Evolutionary conservation across 1,140 invertebrate species (phyloP), one percentile per base, ranked within the genome.

Genomic region (Ceratosolen solmsi): DNA sequence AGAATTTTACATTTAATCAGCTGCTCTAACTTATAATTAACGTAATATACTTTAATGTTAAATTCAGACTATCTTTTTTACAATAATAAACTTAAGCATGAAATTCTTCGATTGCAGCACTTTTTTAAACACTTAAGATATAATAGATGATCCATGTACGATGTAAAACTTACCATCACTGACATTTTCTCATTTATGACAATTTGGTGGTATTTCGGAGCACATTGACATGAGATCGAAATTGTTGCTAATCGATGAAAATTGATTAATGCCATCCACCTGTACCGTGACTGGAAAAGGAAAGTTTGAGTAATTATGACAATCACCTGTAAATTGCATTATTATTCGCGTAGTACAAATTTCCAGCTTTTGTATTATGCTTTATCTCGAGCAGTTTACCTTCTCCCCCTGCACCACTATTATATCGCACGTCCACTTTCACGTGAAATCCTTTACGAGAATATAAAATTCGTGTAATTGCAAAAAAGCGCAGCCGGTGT

Each of bases 181-280:
- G n/a, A n/a, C n/a, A n/a, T n/a, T n/a, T n/a, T n/a, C n/a, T n/a
- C n/a, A n/a, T n/a, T n/a, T n/a, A n/a, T n/a, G n/a, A n/a, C n/a
- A 36, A 65, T 54, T 20, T 4, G 51, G 51, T 54, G 9, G 11
- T 8, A 22, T 68, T 38, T 68, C 30, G n/a, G 11, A 68, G 33
- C 3, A 22, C 15, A 68, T 33, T 38, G 9, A n/a, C 33, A 68
- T 68, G 7, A 81, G 79, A 79, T 73, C 49, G 72, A 27, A 68
- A 71, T 70, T 36, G 5, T 27, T 2, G n/a, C 22, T 72, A 63
- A 60, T n/a, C 3, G n/a, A n/a, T n/a, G 30, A 36, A 36, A 81
- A 83, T 58, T 58, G 58, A 85, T 85, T 84, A 85, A 83, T 84
- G 81, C 58, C 75, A n/a, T n/a, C n/a, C n/a, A n/a, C n/a, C n/a